These are phyloP conservation scores for Pocillopora verrucosa DNA, from an alignment of 64 coral and sea anemone species.

Conservation along the genomic window DNA sequence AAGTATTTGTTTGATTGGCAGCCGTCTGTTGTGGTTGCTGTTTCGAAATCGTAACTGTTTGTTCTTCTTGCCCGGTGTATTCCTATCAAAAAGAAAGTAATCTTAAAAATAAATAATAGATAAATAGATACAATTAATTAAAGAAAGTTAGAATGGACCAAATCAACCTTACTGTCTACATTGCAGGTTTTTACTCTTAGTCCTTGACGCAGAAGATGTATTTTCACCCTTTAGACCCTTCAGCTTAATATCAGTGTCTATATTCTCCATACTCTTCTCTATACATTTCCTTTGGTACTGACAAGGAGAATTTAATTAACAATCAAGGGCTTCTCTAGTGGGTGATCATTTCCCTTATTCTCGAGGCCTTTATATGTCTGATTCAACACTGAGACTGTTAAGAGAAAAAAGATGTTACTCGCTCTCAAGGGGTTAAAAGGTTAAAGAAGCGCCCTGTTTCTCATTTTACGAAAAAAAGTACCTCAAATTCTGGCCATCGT, in stretches of 20 bases:
- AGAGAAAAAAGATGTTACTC: no score
- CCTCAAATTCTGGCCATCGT: constrained; percentile 75
- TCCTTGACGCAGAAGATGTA: no score
- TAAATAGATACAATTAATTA: background rate
- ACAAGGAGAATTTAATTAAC: no score
- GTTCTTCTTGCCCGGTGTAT: constrained; percentile 48
- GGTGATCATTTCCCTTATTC: background rate
- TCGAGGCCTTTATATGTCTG: no score
- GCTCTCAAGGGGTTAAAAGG: background rate
- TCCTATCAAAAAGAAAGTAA: constrained; percentile 13
- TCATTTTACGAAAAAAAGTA: background rate
- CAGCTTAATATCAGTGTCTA: no score
- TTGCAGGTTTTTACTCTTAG: background rate
- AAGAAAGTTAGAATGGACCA: background rate
- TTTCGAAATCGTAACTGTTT: background rate
- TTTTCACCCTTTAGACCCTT: no score
- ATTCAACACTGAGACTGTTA: no score
- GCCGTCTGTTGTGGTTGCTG: constrained; percentile 38
- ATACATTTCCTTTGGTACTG: no score
- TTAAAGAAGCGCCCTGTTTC: no score
- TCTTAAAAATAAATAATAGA: no score
- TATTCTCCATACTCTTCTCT: no score
- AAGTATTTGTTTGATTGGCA: background rate
- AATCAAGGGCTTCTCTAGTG: background rate
- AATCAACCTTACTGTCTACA: background rate